Base-by-base conservation (phyloP, 2,888 invertebrate species). In the Tipula unca region DNA sequence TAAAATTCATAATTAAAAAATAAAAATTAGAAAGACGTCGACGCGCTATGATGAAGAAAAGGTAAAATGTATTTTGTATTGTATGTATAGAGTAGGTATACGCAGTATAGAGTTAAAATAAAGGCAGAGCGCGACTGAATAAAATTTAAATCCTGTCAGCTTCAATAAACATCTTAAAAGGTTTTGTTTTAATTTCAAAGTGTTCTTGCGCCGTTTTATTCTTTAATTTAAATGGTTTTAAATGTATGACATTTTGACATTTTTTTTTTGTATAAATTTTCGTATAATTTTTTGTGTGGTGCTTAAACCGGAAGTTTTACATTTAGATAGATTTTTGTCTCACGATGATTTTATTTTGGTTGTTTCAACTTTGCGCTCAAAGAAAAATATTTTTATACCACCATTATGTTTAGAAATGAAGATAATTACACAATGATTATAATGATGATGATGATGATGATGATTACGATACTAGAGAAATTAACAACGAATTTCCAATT, bases 121-220 rank as follows among this genome's bases (percentile, higher is more conserved):
- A 25, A 69, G 69, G 69, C 25, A 20, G 69, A 69, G 69, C 69
- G 25, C 69, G 25, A 69, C 69, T 69, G 69, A 69, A 69, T 25
- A 69, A 20, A 69, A 69, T 69, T 69, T 69, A 69, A 69, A 69
- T 69, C 69, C 69, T 69, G 69, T 69, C 69, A 69, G 69, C 69
- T 69, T 69, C 69, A 69, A 69, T 69, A 69, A 69, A 69, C 69
- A 69, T 69, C 25, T 69, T 69, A 69, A 69, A 69, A 69, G 25
- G 69, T 69, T 69, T 69, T 69, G 69, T 69, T 69, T 69, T 69
- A 69, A 69, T 69, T 69, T 69, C 69, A 69, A 69, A 69, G 69
- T 20, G 69, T 20, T 69, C 8, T 69, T 69, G 69, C n/a, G n/a
- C 69, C 69, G 69, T 69, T 69, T 69, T 69, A 69, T 20, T 0